Percentiles rank a stretch among this genome's conserved stretches.
These are phyloP conservation scores for Dromius quadrimaculatus DNA, from an alignment of 2,888 invertebrate genomes.

Conservation along the genomic window DNA sequence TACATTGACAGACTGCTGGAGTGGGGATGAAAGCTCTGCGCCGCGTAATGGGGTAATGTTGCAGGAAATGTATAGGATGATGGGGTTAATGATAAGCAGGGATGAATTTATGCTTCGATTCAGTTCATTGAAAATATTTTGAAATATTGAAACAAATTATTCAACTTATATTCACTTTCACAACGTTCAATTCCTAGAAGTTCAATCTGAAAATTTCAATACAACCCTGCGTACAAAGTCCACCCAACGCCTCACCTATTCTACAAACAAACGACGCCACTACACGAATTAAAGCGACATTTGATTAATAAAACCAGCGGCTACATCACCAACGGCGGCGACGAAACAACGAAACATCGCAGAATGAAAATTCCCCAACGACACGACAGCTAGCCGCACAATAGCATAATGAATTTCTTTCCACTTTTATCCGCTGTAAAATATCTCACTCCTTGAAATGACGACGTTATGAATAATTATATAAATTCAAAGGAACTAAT, in stretches of 20 bases:
- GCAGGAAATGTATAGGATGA: too few species aligned
- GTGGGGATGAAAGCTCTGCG: neutral
- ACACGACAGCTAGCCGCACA: neutral
- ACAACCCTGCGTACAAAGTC: neutral
- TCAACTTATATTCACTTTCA: too few species aligned
- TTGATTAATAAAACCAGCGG: slow-evolving; percentile 40
- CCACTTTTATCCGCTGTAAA: neutral
- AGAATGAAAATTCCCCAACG: slow-evolving; percentile 14
- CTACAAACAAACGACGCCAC: slow-evolving; percentile 23
- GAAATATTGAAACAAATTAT: too few species aligned
- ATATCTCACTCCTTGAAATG: neutral
- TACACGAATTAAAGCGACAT: slow-evolving; percentile 34
- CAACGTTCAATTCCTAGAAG: too few species aligned
- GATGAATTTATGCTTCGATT: too few species aligned
- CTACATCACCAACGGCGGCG: slow-evolving; percentile 24
- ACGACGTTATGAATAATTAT: neutral
- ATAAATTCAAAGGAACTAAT: too few species aligned
- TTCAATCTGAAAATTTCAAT: neutral
- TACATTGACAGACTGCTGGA: neutral
- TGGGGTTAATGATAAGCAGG: neutral
- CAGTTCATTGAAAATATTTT: too few species aligned
- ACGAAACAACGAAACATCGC: neutral
- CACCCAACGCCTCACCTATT: slow-evolving; percentile 5
- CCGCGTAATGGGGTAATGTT: neutral
- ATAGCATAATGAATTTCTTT: neutral